Conservation (phyloP, 2,888 invertebrate genomes). For the Tupiocoris notatus region DNA sequence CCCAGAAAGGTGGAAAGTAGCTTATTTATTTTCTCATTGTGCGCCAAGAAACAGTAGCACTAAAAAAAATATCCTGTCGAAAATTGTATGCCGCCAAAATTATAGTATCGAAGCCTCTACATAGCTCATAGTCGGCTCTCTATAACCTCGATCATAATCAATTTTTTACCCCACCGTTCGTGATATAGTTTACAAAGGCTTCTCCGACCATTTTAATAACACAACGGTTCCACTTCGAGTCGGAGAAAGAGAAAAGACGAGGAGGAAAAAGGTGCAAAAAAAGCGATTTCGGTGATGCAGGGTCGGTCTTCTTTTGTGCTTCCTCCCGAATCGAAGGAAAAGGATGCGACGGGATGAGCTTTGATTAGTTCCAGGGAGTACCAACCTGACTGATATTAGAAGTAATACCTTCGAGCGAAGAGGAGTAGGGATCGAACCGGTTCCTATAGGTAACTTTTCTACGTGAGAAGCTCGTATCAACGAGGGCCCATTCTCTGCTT, state of each 20-base stretch:
- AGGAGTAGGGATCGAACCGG: conserved; percentile 16
- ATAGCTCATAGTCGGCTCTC: too few species aligned
- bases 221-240: neutral
- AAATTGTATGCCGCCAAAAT: too few species aligned
- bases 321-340: neutral
- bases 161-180: too few species aligned
- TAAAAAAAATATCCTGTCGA: too few species aligned
- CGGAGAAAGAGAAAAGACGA: neutral
- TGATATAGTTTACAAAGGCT: too few species aligned
- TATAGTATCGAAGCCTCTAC: too few species aligned
- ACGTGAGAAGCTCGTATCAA: conserved; percentile 15
- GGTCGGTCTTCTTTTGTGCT: conserved; percentile 13
- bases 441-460: neutral
- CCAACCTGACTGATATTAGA: conserved; percentile 15
- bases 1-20: too few species aligned
- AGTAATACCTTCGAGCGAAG: conserved; percentile 25
- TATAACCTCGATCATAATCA: too few species aligned
- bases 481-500: neutral
- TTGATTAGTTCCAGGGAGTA: conserved; percentile 31
- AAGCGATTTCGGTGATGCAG: conserved; percentile 14
- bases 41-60: too few species aligned
- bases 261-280: neutral
- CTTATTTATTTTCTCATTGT: too few species aligned
- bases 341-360: neutral
- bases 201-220: neutral